Base-by-base conservation (phyloP, 2,888 invertebrate genomes). In the Noctua janthina region DNA sequence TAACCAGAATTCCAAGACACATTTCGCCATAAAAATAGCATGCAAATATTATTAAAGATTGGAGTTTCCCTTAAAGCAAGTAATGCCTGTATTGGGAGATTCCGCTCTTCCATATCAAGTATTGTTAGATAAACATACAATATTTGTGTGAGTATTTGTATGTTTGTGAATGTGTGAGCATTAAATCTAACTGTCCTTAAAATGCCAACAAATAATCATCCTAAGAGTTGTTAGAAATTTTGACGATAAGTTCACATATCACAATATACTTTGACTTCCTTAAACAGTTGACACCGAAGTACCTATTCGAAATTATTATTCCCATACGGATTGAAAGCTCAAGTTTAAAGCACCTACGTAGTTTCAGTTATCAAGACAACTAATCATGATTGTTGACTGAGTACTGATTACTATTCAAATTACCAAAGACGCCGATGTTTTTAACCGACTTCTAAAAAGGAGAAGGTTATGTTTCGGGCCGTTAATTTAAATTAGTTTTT, bases 271-370 rank as follows among this genome's bases (percentile, higher is more conserved):
- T 17, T 23, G 69, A 13, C 43, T 6, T 8, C 39, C 49, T 35
- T 35, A 15, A 69, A 10, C 69, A 73, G 76, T 66, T 62, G n/a
- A 39, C 64, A 69, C 54, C 23, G n/a, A 29, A 5, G 43, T 43
- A 43, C 43, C 46, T 10, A 66, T 80, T 79, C 66, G 74, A 75
- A 70, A 56, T 51, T 8, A 74, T 15, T 49, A 64, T 17, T 73
- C 51, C 75, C 20, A 43, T 29, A 64, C 56, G 8, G n/a, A 76
- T 49, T 83, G 62, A 62, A 74, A 54, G 56, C 59, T 83, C 46
- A 73, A 49, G 46, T 66, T 76, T 80, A 66, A 81, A 84, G 59
- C 46, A 29, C 43, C 43, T 43, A 0, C 29, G 46, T 8, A n/a
- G 68, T 35, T 51, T 72, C 4, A 29, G 20, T 51, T 62, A 46